Conservation (phyloP, 2,797 vertebrate species). For the Clarias laeviceps region DNA sequence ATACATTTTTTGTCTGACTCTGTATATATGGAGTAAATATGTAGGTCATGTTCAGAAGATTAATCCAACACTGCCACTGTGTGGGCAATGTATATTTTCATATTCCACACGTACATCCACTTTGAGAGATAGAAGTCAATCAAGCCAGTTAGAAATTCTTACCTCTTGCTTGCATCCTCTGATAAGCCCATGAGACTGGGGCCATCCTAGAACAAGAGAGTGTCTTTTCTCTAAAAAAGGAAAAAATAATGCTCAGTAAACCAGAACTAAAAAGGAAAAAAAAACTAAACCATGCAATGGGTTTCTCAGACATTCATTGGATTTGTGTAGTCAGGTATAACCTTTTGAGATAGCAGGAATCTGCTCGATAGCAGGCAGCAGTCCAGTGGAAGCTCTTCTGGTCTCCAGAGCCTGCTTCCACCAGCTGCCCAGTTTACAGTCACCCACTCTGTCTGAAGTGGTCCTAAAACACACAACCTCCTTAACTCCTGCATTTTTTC, state of each 20-base stretch:
- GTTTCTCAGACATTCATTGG: background rate
- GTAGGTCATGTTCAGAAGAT: background rate
- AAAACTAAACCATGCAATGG: background rate
- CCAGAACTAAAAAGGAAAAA: constrained; percentile 1
- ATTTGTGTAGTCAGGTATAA: background rate
- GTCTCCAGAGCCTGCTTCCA: constrained; percentile 55
- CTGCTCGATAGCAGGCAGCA: constrained; percentile 45
- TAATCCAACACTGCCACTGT: constrained; percentile 43
- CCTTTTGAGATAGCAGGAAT: constrained; percentile 30
- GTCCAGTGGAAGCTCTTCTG: constrained; percentile 36
- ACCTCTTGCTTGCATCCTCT: constrained; percentile 54
- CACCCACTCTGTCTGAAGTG: constrained; percentile 37
- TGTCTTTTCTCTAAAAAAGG: constrained; percentile 49
- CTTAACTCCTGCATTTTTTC: constrained; percentile 19
- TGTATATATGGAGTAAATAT: background rate
- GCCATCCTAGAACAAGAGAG: constrained; percentile 2
- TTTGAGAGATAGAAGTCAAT: background rate
- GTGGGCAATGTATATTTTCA: constrained; percentile 25
- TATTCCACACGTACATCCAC: background rate
- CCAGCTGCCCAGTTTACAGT: constrained; percentile 52
- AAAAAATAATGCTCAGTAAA: background rate
- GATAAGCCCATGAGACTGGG: constrained; percentile 37
- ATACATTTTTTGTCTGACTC: too few species aligned
- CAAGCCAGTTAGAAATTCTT: constrained; percentile 22
- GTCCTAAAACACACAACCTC: constrained; percentile 37